Base-by-base conservation (phyloP, 92 coral and sea anemone species). In the Epizoanthus fatuus region DNA sequence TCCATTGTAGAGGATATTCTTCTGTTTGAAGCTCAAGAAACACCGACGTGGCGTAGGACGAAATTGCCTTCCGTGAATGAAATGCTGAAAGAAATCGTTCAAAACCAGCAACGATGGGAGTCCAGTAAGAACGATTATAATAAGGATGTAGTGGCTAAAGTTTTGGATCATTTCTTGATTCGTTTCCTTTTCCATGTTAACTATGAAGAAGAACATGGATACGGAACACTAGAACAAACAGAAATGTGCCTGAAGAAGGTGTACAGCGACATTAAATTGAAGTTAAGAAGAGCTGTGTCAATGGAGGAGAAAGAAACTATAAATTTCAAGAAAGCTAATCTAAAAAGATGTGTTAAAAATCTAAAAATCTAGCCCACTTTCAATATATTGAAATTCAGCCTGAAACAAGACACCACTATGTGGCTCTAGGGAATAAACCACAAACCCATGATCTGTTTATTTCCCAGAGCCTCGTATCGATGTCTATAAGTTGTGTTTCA, bases 31-130 rank as follows among this genome's bases (percentile, higher is more conserved):
- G 86, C 86, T 9, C 38, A 42, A 2, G 90, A 86, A 11, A 51
- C 49, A 4, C 86, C 90, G 22, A 15, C 66, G 14, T 86, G 90
- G 90, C 86, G 90, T 11, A 79, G 47, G 67, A 51, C 22, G 8
- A 13, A 35, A 37, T 49, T 38, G 53, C 58, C 79, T 2, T 35
- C 79, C 4, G 79, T 82, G 39, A 35, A 82, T 8, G 20, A 42
- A 0, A 86, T 86, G 90, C 16, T 86, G 5, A 19, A 35, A 14
- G 64, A 86, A 5, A 86, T 86, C 63, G 81, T 86, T 5, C 57
- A 32, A 0, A 79, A n/a, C 55, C 90, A 80, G 69, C 58, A 37
- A 12, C 17, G 45, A n/a, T 86, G 84, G 67, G 66, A 57, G 4
- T 6, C 20, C 0, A 12, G 2, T 5, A 56, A 38, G 40, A 12